Conservation (phyloP, 2,797 vertebrate species). For the Galagoides demidoff region DNA sequence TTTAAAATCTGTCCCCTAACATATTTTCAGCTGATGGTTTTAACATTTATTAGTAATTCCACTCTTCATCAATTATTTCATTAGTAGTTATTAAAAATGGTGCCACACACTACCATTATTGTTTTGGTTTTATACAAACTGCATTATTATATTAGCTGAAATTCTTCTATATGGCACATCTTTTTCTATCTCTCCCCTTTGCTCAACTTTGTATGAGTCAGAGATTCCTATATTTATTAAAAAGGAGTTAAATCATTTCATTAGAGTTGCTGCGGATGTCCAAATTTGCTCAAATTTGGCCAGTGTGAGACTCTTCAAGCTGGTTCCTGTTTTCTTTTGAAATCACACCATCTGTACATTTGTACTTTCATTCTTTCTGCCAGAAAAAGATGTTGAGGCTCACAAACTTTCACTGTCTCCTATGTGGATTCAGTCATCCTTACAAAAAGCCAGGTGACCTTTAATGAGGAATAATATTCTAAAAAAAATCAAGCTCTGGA, state of each 20-base stretch:
- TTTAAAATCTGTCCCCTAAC: background rate
- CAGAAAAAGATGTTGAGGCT: background rate
- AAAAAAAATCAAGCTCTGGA: background rate
- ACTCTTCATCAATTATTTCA: background rate
- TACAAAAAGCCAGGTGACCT: too few relatives aligned
- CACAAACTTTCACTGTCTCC: background rate
- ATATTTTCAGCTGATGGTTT: background rate
- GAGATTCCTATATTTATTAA: background rate
- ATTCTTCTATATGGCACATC: background rate
- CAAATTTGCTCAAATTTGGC: background rate
- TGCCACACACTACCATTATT: background rate
- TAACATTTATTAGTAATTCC: background rate
- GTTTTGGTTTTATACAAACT: background rate
- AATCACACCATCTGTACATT: too few relatives aligned
- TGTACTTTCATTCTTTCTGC: background rate
- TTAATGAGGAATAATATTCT: background rate
- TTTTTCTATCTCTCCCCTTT: background rate
- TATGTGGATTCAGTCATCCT: background rate
- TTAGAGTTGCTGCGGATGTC: background rate
- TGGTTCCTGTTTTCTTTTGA: background rate
- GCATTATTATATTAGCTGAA: background rate
- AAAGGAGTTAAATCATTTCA: background rate
- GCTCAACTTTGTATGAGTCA: background rate
- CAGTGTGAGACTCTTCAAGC: background rate
- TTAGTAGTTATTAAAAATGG: background rate